Evolutionary conservation across 2,797 vertebrate species (phyloP).

Genomic region (Rhincodon typus): DNA sequence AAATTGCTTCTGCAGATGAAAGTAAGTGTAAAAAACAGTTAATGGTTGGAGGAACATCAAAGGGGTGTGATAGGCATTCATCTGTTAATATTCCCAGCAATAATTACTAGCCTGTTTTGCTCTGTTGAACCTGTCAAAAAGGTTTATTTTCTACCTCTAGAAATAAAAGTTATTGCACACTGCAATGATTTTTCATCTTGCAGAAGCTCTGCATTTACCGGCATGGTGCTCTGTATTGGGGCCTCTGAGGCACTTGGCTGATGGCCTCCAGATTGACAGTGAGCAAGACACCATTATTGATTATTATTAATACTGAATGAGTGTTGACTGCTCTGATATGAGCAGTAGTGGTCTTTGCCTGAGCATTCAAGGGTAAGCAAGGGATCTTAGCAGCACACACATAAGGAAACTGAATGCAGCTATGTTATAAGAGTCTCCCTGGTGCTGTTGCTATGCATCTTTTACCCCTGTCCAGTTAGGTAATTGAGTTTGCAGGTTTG

Average conservation of each 20-base stretch:
- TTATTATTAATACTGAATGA: not conserved
- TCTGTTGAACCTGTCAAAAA: constrained; percentile 1
- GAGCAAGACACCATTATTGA: not conserved
- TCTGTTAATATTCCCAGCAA: not conserved
- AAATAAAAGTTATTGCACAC: not conserved
- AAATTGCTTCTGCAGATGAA: not conserved
- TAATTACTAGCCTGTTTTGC: not conserved
- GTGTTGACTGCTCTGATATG: not conserved
- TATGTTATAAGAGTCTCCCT: not conserved
- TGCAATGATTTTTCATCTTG: not conserved
- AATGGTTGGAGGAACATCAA: not conserved
- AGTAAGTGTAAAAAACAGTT: not conserved
- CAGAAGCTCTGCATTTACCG: too few relatives aligned
- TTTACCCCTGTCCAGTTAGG: too few relatives aligned
- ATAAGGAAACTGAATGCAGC: not conserved
- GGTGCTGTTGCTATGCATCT: not conserved
- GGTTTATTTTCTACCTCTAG: not conserved
- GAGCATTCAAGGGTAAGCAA: not conserved
- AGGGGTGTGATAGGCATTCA: not conserved
- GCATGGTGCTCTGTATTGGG: not conserved
- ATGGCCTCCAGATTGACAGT: not conserved
- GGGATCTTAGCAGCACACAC: not conserved
- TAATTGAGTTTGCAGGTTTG: too few relatives aligned
- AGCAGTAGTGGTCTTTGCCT: not conserved
- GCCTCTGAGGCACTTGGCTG: not conserved